Percentiles rank a stretch among this genome's conserved stretches.
Evolutionary conservation across 2,888 invertebrate genomes (phyloP).

Genomic region (Volucella bombylans): DNA sequence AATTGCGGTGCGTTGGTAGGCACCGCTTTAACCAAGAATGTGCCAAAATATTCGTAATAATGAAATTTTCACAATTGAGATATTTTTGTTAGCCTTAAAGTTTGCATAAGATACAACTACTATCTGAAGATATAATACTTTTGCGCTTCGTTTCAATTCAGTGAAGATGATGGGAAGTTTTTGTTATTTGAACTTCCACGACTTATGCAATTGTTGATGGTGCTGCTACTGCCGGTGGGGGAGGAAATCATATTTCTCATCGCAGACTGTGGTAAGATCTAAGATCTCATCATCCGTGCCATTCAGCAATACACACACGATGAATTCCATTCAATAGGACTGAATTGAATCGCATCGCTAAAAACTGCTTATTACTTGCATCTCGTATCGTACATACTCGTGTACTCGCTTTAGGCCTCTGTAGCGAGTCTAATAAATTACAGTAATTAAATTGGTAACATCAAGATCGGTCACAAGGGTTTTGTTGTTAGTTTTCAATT

Average conservation of each 20-base stretch:
- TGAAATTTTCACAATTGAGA: slow-evolving; percentile 31
- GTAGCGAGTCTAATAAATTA: slow-evolving; percentile 56
- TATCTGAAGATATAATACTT: slow-evolving; percentile 3
- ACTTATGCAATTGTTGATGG: slow-evolving; percentile 19
- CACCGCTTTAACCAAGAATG: background rate
- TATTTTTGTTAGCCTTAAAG: slow-evolving; percentile 1
- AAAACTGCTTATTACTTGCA: slow-evolving; percentile 18
- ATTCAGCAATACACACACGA: slow-evolving; percentile 24
- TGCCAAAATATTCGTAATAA: slow-evolving; percentile 31
- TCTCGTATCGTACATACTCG: too few relatives aligned
- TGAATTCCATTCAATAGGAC: too few relatives aligned
- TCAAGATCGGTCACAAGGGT: slow-evolving; percentile 43
- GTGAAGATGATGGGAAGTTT: slow-evolving; percentile 18
- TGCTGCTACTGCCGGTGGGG: background rate
- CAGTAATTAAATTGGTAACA: slow-evolving; percentile 56
- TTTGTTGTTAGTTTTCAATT: slow-evolving; percentile 26
- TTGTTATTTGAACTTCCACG: slow-evolving; percentile 34
- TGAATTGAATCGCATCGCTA: slow-evolving; percentile 17
- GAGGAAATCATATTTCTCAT: slow-evolving; percentile 33
- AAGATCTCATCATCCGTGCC: slow-evolving; percentile 50
- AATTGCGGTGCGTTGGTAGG: slow-evolving; percentile 22
- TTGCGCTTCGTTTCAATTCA: slow-evolving; percentile 32
- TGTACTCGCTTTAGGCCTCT: slow-evolving; percentile 25
- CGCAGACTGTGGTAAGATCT: slow-evolving; percentile 31
- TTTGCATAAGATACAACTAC: slow-evolving; percentile 20